A percentile compares a stretch with the other conserved stretches of the same genome.
phyloP scores from a whole-genome alignment of 2,797 vertebrate species.

The Tangara arthus region DNA sequence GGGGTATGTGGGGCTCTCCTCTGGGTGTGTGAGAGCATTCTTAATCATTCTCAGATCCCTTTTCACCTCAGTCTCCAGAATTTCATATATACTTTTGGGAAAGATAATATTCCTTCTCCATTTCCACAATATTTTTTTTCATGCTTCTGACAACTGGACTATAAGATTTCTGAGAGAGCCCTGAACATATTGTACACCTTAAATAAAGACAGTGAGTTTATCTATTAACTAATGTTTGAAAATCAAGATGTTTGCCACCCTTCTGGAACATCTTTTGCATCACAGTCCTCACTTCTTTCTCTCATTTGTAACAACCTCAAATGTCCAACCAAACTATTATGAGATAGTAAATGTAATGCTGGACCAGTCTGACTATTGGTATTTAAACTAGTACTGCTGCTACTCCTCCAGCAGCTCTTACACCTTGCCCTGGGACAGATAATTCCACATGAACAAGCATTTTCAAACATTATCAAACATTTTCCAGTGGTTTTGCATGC shows the following conservation, averaged over 20 bases:
- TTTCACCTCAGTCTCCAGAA: neutral
- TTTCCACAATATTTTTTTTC: neutral
- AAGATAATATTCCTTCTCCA: neutral
- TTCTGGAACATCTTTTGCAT: neutral
- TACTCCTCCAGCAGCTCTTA: neutral
- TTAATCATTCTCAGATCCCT: neutral
- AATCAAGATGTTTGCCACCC: neutral
- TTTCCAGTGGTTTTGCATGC: neutral
- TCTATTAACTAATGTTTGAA: neutral
- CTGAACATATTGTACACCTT: neutral
- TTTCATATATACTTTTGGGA: neutral
- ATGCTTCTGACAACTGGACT: neutral
- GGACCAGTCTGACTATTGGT: neutral
- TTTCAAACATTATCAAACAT: neutral
- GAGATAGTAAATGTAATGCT: neutral
- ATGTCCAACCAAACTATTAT: neutral
- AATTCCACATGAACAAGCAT: neutral
- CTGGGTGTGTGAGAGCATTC: neutral
- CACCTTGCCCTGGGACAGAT: neutral
- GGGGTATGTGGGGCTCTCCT: neutral
- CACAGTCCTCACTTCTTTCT: neutral
- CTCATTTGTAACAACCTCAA: neutral
- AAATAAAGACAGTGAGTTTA: neutral
- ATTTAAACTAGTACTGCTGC: neutral
- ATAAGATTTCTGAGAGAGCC: neutral